These are phyloP conservation scores for Ametastegia equiseti DNA, from an alignment of 2,888 invertebrate species.

Conservation along the genomic window DNA sequence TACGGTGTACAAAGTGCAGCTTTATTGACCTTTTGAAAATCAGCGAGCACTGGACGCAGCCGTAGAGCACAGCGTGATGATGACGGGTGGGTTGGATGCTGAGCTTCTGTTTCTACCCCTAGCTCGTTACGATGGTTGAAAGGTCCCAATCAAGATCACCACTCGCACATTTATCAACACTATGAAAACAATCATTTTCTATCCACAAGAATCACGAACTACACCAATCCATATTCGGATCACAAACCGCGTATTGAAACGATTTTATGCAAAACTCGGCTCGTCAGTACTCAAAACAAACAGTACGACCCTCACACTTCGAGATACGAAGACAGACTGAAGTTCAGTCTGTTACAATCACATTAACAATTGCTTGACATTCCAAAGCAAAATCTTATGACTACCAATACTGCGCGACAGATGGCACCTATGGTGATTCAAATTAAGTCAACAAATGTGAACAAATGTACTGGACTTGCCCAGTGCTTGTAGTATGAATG, in stretches of 20 bases:
- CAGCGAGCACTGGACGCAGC: slow-evolving; percentile 49
- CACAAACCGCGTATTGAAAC: too few species aligned
- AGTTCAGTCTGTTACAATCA: neutral
- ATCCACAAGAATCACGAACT: neutral
- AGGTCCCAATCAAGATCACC: slow-evolving; percentile 63
- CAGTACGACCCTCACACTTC: neutral
- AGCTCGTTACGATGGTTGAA: slow-evolving; percentile 51
- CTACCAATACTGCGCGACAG: neutral
- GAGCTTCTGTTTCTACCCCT: slow-evolving; percentile 9
- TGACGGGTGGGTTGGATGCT: neutral
- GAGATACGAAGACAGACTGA: neutral
- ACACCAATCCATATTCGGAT: neutral
- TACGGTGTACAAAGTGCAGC: slow-evolving; percentile 49
- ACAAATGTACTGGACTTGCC: too few species aligned
- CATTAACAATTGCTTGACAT: neutral
- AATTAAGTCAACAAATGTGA: too few species aligned
- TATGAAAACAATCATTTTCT: neutral
- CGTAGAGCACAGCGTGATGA: slow-evolving; percentile 42
- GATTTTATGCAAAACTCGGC: too few species aligned
- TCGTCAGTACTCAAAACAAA: neutral
- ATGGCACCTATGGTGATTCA: too few species aligned
- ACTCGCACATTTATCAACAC: slow-evolving; percentile 44
- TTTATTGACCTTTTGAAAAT: slow-evolving; percentile 59
- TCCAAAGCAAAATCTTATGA: neutral
- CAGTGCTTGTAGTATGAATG: too few species aligned